Conservation (phyloP, 1,140 invertebrate species). For the Pseudomyrmex pallidus region DNA sequence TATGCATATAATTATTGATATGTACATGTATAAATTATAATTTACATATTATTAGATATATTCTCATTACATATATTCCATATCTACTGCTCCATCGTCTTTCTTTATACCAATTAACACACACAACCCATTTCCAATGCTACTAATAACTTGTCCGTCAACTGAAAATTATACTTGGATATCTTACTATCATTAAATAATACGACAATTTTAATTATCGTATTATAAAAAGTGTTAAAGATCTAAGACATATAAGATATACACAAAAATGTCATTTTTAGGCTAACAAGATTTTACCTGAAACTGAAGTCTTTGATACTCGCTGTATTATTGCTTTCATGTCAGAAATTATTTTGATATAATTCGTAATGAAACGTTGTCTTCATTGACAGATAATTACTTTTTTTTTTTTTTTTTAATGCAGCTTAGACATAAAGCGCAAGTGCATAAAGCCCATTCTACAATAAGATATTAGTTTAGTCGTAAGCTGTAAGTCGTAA, state of each 20-base stretch:
- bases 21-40: background rate
- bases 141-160: slow-evolving; percentile 91
- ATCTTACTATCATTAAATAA: slow-evolving; percentile 16
- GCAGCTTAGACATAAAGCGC: no score
- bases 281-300: slow-evolving; percentile 85
- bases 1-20: slow-evolving; percentile 86
- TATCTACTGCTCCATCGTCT: slow-evolving; percentile 91
- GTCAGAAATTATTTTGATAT: slow-evolving; percentile 17
- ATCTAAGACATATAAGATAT: no score
- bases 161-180: slow-evolving; percentile 86
- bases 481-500: no score
- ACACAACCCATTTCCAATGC: slow-evolving; percentile 93
- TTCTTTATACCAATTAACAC: slow-evolving; percentile 94
- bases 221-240: no score
- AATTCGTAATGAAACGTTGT: background rate
- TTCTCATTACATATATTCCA: slow-evolving; percentile 92
- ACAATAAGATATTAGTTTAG: no score
- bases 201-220: slow-evolving; percentile 11
- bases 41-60: background rate
- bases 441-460: no score
- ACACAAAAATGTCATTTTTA: background rate
- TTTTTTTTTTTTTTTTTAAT: slow-evolving; percentile 21
- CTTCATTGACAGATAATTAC: slow-evolving; percentile 7
- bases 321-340: slow-evolving; percentile 92
- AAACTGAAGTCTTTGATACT: slow-evolving; percentile 90